Percentiles rank a stretch among this genome's conserved stretches.
Conservation (phyloP, 1,140 invertebrate genomes). For the Drosophila subpulchrella region DNA sequence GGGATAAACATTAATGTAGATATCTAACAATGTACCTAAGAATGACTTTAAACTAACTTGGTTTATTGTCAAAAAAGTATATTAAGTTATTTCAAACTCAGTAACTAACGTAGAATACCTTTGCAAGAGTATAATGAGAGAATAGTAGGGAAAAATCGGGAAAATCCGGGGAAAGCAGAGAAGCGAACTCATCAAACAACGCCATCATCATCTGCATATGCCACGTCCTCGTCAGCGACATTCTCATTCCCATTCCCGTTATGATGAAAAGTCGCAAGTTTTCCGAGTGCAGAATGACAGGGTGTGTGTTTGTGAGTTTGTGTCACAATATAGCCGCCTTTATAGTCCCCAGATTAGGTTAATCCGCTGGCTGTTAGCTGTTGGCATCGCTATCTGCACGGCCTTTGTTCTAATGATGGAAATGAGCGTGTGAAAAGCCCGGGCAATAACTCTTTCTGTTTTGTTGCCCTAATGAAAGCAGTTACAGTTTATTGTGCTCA, state of each 20-base stretch:
- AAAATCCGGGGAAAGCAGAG: slow-evolving; percentile 21
- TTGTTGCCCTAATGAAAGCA: slow-evolving; percentile 74
- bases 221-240: slow-evolving; percentile 45
- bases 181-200: slow-evolving; percentile 74
- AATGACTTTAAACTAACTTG: too few relatives aligned
- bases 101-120: background rate
- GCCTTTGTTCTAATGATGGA: slow-evolving; percentile 79
- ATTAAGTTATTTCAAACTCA: too few relatives aligned
- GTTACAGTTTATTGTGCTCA: slow-evolving; percentile 64
- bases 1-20: too few relatives aligned
- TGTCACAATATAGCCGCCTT: slow-evolving; percentile 71
- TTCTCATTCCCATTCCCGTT: slow-evolving; percentile 47
- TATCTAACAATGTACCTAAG: too few relatives aligned
- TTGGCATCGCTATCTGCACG: slow-evolving; percentile 67
- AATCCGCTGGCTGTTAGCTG: slow-evolving; percentile 66
- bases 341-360: slow-evolving; percentile 79
- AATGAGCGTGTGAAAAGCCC: slow-evolving; percentile 75
- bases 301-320: slow-evolving; percentile 11
- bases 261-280: slow-evolving; percentile 77
- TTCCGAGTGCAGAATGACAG: slow-evolving; percentile 12
- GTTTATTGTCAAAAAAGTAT: too few relatives aligned
- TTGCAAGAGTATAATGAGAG: background rate
- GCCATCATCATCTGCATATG: slow-evolving; percentile 79
- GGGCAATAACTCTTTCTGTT: slow-evolving; percentile 69
- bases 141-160: background rate